Base-by-base conservation (phyloP, 2,888 invertebrate genomes). In the Mythimna impura region DNA sequence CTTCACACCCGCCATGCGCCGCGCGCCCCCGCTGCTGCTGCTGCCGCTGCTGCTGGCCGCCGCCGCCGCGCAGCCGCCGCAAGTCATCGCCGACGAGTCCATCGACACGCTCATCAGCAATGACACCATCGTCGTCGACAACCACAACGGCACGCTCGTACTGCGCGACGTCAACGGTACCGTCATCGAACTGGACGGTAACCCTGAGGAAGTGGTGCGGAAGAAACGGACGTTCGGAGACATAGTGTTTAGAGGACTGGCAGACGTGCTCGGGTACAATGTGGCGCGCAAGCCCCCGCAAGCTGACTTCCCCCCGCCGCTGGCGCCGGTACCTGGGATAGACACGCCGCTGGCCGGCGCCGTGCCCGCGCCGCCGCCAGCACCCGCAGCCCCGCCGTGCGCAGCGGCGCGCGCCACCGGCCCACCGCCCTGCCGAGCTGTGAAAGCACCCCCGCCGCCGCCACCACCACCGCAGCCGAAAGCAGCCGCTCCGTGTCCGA, bases 201-300 rank as follows among this genome's bases (percentile, higher is more conserved):
- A 92, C 17, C 92, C 92, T 71, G 94, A 92, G 63, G 93, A 94
- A 14, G 88, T 96, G 47, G 94, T 96, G 64, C 89, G 96, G n/a
- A 94, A 93, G 90, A 96, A 96, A 86, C 88, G 96, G 69, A 96
- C 96, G 1, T 96, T 96, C 84, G 96, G 96, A 10, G 96, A 96
- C 70, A 90, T 96, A 78, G 95, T 96, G 87, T 96, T 96, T 84
- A 89, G 96, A 71, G 96, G 96, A 2, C 87, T 96, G n/a, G 96
- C 96, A 12, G 96, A 96, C 78, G 96, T 94, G 74, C 90, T 96
- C 25, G 96, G 96, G 3, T 96, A 96, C 86, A 92, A 86, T 78
- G 93, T 96, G 61, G 93, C 92, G 54, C 88, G 95, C 66, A 95
- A 93, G 78, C 93, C 95, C 20, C 91, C 93, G 8, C 91, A 91